phyloP scores from a whole-genome alignment of 64 coral and sea anemone genomes.

The Actinia equina region DNA sequence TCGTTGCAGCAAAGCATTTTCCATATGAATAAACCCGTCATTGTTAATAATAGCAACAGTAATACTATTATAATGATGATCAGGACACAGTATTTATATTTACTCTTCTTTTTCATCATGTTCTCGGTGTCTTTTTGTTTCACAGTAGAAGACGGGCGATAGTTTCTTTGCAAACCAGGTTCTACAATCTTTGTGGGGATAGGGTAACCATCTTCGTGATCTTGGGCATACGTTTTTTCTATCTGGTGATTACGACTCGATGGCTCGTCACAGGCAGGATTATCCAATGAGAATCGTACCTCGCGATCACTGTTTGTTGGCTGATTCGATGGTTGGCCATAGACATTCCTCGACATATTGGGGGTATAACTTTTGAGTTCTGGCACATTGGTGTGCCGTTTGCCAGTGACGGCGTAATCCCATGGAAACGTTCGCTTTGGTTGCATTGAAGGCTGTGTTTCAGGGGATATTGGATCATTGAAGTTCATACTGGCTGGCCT shows the following conservation, averaged over 20 bases:
- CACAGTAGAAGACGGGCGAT: neutral
- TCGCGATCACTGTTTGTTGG: neutral
- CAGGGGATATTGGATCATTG: neutral
- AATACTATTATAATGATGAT: neutral
- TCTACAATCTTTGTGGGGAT: neutral
- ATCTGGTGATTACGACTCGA: neutral
- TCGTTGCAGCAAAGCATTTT: neutral
- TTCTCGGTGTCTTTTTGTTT: neutral
- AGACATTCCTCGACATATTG: neutral
- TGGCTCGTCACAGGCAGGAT: neutral
- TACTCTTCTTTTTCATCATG: neutral
- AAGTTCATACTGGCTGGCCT: neutral
- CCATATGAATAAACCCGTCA: constrained; percentile 6
- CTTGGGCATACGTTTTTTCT: too few species aligned
- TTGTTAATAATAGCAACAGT: neutral
- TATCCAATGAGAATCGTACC: neutral
- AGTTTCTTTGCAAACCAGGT: neutral
- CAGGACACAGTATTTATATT: neutral
- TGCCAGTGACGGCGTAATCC: neutral
- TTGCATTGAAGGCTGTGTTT: neutral
- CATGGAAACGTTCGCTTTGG: neutral
- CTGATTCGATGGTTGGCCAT: neutral
- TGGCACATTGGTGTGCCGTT: neutral
- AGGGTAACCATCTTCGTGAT: neutral
- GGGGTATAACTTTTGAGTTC: neutral